Conservation (phyloP, 2,113 vertebrate genomes). For the Podarcis cretensis region DNA sequence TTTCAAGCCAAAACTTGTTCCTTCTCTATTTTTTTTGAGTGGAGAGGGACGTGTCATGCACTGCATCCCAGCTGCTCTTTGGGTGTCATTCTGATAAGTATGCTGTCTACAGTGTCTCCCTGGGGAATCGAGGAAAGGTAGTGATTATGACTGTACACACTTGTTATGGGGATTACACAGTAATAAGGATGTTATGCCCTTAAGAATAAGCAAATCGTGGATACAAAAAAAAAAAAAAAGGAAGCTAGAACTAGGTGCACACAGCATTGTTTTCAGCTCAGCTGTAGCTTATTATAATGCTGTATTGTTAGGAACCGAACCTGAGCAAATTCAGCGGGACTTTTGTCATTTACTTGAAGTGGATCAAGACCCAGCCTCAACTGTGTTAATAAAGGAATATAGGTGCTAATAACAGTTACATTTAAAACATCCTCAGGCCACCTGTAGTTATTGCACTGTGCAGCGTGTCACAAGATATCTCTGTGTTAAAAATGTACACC, state of each 20-base stretch:
- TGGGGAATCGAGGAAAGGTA: neutral
- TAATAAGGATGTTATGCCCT: constrained; percentile 1
- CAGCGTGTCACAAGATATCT: constrained; percentile 57
- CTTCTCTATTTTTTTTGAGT: neutral
- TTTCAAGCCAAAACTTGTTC: neutral
- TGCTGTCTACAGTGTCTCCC: neutral
- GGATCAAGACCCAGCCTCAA: constrained; percentile 56
- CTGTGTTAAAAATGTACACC: constrained; percentile 54
- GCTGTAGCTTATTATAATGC: constrained; percentile 29
- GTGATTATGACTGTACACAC: rapidly evolving
- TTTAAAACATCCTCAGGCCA: constrained; percentile 57
- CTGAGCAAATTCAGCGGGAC: constrained; percentile 52
- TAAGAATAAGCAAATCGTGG: neutral
- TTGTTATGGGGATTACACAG: rapidly evolving
- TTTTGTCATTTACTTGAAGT: constrained; percentile 59
- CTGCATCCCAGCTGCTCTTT: neutral
- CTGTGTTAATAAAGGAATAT: constrained; percentile 51
- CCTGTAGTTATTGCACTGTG: constrained; percentile 45
- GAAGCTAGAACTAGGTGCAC: neutral
- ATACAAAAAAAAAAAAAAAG: neutral
- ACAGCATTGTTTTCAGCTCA: neutral
- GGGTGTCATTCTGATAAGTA: neutral
- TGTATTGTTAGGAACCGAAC: constrained; percentile 46
- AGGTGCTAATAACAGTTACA: constrained; percentile 61
- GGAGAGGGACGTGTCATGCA: neutral